Evolutionary conservation across 2,797 vertebrate genomes (phyloP).

Genomic region (Menidia menidia): DNA sequence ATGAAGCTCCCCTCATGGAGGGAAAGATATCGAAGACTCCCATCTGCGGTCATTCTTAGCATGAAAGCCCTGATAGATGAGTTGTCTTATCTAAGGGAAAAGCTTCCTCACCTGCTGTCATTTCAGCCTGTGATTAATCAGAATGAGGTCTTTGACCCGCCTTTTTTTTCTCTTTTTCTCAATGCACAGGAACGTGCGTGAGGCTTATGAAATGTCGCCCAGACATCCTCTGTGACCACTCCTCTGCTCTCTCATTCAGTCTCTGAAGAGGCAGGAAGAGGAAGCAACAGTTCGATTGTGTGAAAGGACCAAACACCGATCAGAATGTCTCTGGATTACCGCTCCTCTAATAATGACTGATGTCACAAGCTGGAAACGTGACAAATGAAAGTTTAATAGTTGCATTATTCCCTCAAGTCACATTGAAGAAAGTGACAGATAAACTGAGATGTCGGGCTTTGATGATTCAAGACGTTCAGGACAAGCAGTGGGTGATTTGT

Average conservation of each 20-base stretch:
- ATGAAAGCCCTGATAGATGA: neutral
- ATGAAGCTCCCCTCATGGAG: neutral
- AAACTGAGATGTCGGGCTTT: constrained; percentile 30
- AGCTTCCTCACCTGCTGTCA: constrained; percentile 11
- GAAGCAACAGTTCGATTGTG: constrained; percentile 70
- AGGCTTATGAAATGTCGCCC: constrained; percentile 42
- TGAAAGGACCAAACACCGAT: constrained; percentile 48
- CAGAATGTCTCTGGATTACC: constrained; percentile 28
- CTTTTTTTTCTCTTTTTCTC: neutral
- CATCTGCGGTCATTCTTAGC: neutral
- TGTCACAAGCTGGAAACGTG: constrained; percentile 18
- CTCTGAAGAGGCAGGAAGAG: constrained; percentile 69
- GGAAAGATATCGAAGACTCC: neutral
- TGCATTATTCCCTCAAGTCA: constrained; percentile 6
- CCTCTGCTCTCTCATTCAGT: constrained; percentile 36
- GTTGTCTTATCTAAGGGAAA: constrained; percentile 7
- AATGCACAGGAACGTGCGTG: constrained; percentile 31
- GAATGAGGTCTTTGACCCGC: constrained; percentile 15
- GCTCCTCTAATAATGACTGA: constrained; percentile 40
- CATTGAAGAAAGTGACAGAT: constrained; percentile 26
- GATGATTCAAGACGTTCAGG: constrained; percentile 22
- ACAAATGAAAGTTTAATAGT: constrained; percentile 13
- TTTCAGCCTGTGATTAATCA: constrained; percentile 6
- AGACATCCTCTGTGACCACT: constrained; percentile 62
- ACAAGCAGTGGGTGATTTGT: constrained; percentile 60